Base-by-base conservation (phyloP, 2,797 vertebrate genomes). In the Steatocranus sp. region DNA sequence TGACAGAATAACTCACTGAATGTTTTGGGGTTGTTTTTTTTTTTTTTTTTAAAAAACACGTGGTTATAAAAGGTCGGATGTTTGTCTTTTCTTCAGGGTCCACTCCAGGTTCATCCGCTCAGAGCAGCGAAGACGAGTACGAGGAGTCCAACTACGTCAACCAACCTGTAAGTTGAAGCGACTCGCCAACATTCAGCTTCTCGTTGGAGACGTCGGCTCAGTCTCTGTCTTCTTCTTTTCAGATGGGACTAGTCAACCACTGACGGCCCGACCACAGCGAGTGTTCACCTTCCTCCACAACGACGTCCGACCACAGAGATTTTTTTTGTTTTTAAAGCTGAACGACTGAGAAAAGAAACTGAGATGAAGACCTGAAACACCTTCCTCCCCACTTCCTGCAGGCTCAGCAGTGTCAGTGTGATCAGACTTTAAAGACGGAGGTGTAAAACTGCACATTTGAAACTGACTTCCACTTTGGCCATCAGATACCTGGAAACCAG, bases 141-240 rank as follows among this genome's bases (percentile, higher is more conserved):
- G 87, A 88, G 10, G 90, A 34, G 18, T 63, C 58, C 3, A 92
- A 94, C 83, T 96, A 96, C 32, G 95, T 96, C 54, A 96, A 96
- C 14, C 86, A 93, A 7, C 34, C 23, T 15, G 86, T 92, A 77
- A 63, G 85, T 73, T 11, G 10, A 18, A 4, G 73, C 3, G 3
- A 17, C 15, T 27, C 41, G 3, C 4, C 18, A 11, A 11, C 7
- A 7, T 25, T 68, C 9, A 5, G 18, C 4, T 38, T 38, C 14
- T 46, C 12, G 5, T 43, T 25, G n/a, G 46, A 48, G 17, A 17
- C n/a, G 8, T 18, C 48, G 4, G 15, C 58, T 63, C 30, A 78
- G 56, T 61, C 5, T 3, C 41, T 10, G 3, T 61, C 8, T 56
- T 23, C 5, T 14, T 81, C 50, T 14, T 76, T 74, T 41, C 87